Base-by-base conservation (phyloP, 2,888 invertebrate species). In the Drosophila austrosaltans region DNA sequence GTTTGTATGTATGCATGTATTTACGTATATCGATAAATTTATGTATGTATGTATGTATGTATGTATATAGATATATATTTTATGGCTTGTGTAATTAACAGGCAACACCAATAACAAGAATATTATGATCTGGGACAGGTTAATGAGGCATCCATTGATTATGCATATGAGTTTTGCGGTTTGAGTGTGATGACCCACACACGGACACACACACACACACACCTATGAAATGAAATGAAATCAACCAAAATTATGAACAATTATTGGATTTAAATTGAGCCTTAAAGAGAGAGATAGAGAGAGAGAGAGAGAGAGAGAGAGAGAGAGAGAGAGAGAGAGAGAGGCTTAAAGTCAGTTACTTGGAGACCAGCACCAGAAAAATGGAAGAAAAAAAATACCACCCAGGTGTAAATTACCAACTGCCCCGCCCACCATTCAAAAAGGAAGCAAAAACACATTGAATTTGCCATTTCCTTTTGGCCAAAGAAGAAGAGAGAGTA, bases 61-160 rank as follows among this genome's bases (percentile, higher is more conserved):
- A 36, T 36, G 2, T 30, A 56, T 56, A 78, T 72, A 71, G 76
- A 72, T 87, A 84, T 87, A 77, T 87, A 84, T 87, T 85, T 85
- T 85, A 82, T 78, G 80, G 72, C 72, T 72, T 75, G 81, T 83
- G 86, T 84, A 84, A 84, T 84, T 84, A 83, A 87, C 87, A 79
- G 68, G 70, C 76, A 71, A 57, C 82, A 69, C 69, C 74, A 74
- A 63, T 63, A 72, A 39, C 10, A 66, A 39, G 42, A 63, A 71
- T 57, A 57, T 57, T 57, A 57, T 57, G 39, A 39, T 39, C 57
- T 57, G 57, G 57, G 82, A 56, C 88, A 78, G 83, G 86, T 86
- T 88, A 87, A 84, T 88, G 88, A 88, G 86, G 72, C 84, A 77
- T 82, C 48, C 84, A 85, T 84, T 84, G 88, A 84, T 87, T 87